A percentile compares a stretch with the other conserved stretches of the same genome.
Conservation (phyloP, 2,888 invertebrate genomes). For the Drosophila imparisetae region DNA sequence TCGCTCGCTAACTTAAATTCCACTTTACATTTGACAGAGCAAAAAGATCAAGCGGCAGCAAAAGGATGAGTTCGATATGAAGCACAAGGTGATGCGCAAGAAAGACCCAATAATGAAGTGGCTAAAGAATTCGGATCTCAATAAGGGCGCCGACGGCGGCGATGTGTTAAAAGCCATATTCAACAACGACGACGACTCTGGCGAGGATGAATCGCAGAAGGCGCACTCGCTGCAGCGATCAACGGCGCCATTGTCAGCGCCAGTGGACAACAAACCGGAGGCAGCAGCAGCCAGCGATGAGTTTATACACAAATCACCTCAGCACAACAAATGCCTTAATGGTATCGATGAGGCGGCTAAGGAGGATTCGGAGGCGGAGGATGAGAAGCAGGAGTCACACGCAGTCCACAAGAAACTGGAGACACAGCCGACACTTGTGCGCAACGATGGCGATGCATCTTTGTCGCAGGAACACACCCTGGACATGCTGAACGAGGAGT, state of each 20-base stretch:
- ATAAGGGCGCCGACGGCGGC: conserved; percentile 80
- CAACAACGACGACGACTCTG: conserved; percentile 78
- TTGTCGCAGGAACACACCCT: conserved; percentile 64
- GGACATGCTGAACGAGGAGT: conserved; percentile 82
- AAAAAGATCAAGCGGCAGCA: conserved; percentile 51
- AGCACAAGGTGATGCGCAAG: conserved; percentile 59
- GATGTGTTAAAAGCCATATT: conserved; percentile 84
- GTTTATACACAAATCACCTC: conserved; percentile 51
- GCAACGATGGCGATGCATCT: conserved; percentile 6
- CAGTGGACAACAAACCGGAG: conserved; percentile 21
- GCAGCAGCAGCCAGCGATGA: conserved; percentile 46
- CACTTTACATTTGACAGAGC: conserved; percentile 25
- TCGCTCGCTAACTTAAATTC: background rate
- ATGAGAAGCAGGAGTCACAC: conserved; percentile 7
- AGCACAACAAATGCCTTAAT: conserved; percentile 33
- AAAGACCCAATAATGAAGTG: conserved; percentile 82
- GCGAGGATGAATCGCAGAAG: conserved; percentile 36
- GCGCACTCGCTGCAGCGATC: background rate
- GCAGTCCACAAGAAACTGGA: conserved; percentile 46
- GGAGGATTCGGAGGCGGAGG: conserved; percentile 7
- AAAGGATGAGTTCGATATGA: conserved; percentile 40
- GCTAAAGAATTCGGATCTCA: conserved; percentile 84
- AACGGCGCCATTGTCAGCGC: background rate
- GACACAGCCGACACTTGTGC: conserved; percentile 53
- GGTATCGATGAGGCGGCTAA: conserved; percentile 37